Evolutionary conservation across 2,797 vertebrate genomes (phyloP).

Genomic region (Cetoscarus ocellatus): DNA sequence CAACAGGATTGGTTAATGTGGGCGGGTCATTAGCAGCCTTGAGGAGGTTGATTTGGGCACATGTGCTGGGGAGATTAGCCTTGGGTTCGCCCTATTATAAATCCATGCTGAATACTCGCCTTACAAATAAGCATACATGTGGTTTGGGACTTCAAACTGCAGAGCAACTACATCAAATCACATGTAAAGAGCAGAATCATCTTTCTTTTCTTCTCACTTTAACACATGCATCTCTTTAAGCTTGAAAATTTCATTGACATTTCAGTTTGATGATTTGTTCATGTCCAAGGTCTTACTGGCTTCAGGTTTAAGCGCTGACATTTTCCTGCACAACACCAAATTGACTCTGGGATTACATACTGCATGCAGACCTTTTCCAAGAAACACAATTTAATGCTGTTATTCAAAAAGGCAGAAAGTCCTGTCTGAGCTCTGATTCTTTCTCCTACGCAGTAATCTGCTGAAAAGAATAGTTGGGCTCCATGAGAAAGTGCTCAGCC

Average conservation of each 20-base stretch:
- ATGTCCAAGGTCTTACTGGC: slow-evolving; percentile 24
- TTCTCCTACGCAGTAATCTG: slow-evolving; percentile 29
- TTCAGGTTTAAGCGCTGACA: slow-evolving; percentile 42
- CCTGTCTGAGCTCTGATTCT: slow-evolving; percentile 22
- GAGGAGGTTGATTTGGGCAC: slow-evolving; percentile 66
- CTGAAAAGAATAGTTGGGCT: slow-evolving; percentile 28
- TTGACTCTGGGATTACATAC: slow-evolving; percentile 40
- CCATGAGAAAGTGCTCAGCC: slow-evolving; percentile 11
- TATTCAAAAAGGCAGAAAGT: slow-evolving; percentile 39
- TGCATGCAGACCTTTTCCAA: slow-evolving; percentile 18
- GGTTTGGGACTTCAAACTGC: slow-evolving; percentile 60
- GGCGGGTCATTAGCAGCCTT: slow-evolving; percentile 70
- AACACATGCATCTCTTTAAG: slow-evolving; percentile 66
- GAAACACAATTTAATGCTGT: slow-evolving; percentile 35
- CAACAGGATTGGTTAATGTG: slow-evolving; percentile 77
- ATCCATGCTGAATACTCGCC: slow-evolving; percentile 62
- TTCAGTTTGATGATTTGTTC: slow-evolving; percentile 45
- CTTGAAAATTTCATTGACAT: slow-evolving; percentile 31
- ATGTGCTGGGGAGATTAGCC: slow-evolving; percentile 80
- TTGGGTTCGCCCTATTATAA: slow-evolving; percentile 75
- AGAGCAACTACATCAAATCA: slow-evolving; percentile 47
- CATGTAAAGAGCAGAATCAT: slow-evolving; percentile 46
- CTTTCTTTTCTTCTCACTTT: slow-evolving; percentile 22
- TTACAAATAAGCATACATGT: slow-evolving; percentile 62
- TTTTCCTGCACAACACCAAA: slow-evolving; percentile 57